Evolutionary conservation across 2,888 invertebrate genomes (phyloP), one percentile per base, ranked within the genome.

Genomic region (Ectropis crepuscularia): DNA sequence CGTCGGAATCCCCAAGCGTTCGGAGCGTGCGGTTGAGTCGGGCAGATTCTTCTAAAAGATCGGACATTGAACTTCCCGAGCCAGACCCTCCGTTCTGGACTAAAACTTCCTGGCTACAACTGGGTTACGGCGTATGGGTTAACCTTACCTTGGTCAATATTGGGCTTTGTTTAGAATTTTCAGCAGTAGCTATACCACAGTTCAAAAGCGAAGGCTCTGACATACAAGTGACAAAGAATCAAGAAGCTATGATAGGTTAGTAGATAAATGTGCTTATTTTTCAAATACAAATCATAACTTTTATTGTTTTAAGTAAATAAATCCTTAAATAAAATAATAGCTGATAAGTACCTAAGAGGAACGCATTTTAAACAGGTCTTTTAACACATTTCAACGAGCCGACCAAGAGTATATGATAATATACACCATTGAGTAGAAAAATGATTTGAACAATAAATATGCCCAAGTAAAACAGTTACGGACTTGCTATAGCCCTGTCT

Each of bases 221-320:
- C 2, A 90, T 95, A 54, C 67, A 73, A 10, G 85, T 94, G 0
- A 85, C 91, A 38, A 68, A 82, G 12, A 68, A 70, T 9, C 93
- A 95, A 68, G 91, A 92, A 47, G 94, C 95, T 39, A 95, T 95
- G 95, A 94, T 95, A 61, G 94, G 95, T 95, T 76, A 83, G 85
- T 80, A 41, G 59, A 9, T 6, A 37, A 5, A 8, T 49, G 4
- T 28, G 16, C 16, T 28, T 28, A 28, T 1, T 4, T 28, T 28
- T n/a, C n/a, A n/a, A n/a, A n/a, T n/a, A n/a, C n/a, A n/a, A n/a
- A n/a, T n/a, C n/a, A n/a, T n/a, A n/a, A n/a, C n/a, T n/a, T n/a
- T n/a, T n/a, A n/a, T n/a, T n/a, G n/a, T n/a, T n/a, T n/a, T n/a
- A n/a, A n/a, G n/a, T n/a, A n/a, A n/a, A n/a, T n/a, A n/a, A n/a